Percentiles rank a stretch among this genome's conserved stretches.
phyloP scores from a whole-genome alignment of 2,113 vertebrate genomes.

The Ammodramus savannarum region DNA sequence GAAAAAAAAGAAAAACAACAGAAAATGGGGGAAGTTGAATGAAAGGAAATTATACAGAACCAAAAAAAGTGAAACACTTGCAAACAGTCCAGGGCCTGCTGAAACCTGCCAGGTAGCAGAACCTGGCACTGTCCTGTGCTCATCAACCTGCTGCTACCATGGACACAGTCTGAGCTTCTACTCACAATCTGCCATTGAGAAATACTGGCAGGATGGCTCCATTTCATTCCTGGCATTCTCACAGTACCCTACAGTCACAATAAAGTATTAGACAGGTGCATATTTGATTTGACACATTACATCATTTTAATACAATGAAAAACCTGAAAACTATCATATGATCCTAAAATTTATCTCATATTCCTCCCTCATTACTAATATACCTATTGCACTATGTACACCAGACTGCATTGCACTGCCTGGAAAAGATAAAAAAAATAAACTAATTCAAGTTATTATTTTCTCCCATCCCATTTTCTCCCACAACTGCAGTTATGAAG shows the following conservation, averaged over 20 bases:
- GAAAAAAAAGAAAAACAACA: neutral
- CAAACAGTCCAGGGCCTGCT: neutral
- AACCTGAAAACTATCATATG: neutral
- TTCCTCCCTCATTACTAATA: neutral
- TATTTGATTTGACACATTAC: neutral
- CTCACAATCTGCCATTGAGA: neutral
- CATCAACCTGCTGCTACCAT: fast-evolving
- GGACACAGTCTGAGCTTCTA: neutral
- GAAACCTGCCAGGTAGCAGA: neutral
- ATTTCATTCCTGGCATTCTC: neutral
- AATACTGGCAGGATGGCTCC: neutral
- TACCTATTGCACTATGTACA: neutral
- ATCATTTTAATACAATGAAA: neutral
- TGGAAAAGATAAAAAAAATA: neutral
- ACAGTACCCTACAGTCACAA: neutral
- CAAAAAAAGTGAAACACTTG: neutral
- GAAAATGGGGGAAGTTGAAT: neutral
- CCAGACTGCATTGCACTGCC: neutral
- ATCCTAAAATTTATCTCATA: neutral
- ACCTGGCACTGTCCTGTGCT: neutral
- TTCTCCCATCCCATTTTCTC: neutral
- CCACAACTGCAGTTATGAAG: neutral
- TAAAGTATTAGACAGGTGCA: neutral
- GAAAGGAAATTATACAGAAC: neutral
- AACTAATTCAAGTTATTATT: neutral